A percentile compares a stretch with the other conserved stretches of the same genome.
phyloP scores from a whole-genome alignment of 1,140 invertebrate genomes.

The Saccostrea cuccullata region DNA sequence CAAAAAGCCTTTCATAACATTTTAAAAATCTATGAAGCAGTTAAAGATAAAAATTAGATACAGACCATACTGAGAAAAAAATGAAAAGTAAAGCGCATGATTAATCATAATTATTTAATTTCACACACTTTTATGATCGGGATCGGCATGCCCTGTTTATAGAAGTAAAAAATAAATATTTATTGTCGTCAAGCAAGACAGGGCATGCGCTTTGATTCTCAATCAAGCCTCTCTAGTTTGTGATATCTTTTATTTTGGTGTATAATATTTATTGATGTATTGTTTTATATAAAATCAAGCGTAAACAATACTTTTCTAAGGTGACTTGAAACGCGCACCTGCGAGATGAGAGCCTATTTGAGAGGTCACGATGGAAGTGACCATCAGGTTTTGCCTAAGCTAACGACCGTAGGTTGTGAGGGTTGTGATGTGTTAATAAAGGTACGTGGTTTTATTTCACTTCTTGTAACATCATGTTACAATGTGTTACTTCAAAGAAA shows the following conservation, averaged over 20 bases:
- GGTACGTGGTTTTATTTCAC: slow-evolving; percentile 62
- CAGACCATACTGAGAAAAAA: too few species aligned
- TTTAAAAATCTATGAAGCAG: too few species aligned
- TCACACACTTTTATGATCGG: background rate
- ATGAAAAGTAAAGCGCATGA: too few species aligned
- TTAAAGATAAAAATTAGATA: too few species aligned
- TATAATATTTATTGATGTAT: background rate
- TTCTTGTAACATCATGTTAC: background rate
- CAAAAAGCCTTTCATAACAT: too few species aligned
- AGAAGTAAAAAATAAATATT: slow-evolving; percentile 3
- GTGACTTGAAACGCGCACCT: slow-evolving; percentile 13
- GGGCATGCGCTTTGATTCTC: slow-evolving; percentile 6
- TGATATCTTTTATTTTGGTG: background rate
- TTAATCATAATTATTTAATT: too few species aligned
- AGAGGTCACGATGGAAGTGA: slow-evolving; percentile 72
- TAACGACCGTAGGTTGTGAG: slow-evolving; percentile 78
- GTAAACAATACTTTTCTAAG: background rate
- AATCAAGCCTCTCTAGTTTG: background rate
- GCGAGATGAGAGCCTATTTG: slow-evolving; percentile 73
- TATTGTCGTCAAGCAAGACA: slow-evolving; percentile 41
- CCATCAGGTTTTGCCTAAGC: slow-evolving; percentile 71
- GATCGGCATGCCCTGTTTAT: background rate
- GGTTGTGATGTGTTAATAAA: slow-evolving; percentile 77
- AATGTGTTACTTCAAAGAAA: too few species aligned
- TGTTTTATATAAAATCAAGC: background rate